These are phyloP conservation scores for Calliopum simillimum DNA, from an alignment of 2,888 invertebrate genomes.

Conservation along the genomic window DNA sequence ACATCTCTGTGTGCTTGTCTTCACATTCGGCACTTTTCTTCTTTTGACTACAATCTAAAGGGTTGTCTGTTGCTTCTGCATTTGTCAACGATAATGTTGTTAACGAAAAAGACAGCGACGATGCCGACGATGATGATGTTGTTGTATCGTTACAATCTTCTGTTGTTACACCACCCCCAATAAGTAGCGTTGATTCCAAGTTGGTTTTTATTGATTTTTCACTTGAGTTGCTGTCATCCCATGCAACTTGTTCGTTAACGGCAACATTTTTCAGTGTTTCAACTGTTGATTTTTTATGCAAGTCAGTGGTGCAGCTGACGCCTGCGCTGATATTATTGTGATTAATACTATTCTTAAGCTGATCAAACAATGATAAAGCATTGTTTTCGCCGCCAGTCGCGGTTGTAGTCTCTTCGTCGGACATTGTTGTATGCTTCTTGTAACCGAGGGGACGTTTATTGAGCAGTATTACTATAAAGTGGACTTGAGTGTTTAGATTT, in stretches of 20 bases:
- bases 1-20: background rate
- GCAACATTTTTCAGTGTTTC: conserved; percentile 3
- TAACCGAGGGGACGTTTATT: background rate
- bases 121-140: conserved; percentile 35
- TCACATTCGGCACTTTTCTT: conserved; percentile 4
- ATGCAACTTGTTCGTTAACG: conserved; percentile 17
- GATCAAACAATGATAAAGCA: conserved; percentile 61
- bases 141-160: conserved; percentile 40
- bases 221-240: conserved; percentile 25
- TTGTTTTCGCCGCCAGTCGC: background rate
- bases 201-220: conserved; percentile 32
- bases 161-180: conserved; percentile 25
- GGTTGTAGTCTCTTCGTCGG: conserved; percentile 16
- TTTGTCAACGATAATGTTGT: conserved; percentile 23
- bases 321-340: conserved; percentile 47
- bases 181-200: background rate
- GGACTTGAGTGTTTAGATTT: background rate
- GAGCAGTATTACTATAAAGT: too few species aligned
- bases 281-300: background rate
- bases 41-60: conserved; percentile 3
- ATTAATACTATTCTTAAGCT: conserved; percentile 62
- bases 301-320: background rate
- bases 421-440: conserved; percentile 9
- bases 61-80: conserved; percentile 23
- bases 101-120: conserved; percentile 23